phyloP scores from a whole-genome alignment of 2,888 invertebrate genomes.

The Bombylius major region DNA sequence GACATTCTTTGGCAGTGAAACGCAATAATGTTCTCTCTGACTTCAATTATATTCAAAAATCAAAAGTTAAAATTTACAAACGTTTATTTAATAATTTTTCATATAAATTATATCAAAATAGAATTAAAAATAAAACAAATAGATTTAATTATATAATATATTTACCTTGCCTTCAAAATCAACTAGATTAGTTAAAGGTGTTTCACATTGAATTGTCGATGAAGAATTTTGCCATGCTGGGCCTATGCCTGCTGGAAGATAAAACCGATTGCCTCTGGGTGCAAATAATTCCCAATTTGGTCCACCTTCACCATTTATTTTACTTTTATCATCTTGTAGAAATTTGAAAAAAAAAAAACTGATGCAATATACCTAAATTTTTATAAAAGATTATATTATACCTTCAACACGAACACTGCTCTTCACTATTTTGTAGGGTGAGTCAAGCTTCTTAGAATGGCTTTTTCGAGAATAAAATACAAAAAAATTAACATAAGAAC shows the following conservation, averaged over 20 bases:
- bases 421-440: constrained; percentile 1
- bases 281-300: constrained; percentile 56
- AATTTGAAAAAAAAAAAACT: background rate
- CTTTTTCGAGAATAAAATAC: background rate
- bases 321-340: constrained; percentile 23
- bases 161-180: constrained; percentile 24
- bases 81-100: no score
- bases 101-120: no score
- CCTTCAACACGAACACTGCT: background rate
- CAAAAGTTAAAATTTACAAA: background rate
- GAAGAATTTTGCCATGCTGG: constrained; percentile 53
- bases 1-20: constrained; percentile 48
- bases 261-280: constrained; percentile 52
- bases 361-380: no score
- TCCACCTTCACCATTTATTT: constrained; percentile 27
- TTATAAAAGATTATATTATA: background rate
- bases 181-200: constrained; percentile 22
- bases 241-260: constrained; percentile 54
- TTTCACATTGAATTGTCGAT: constrained; percentile 36
- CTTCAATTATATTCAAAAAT: background rate
- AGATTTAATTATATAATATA: no score
- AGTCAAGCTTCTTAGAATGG: background rate
- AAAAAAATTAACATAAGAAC: background rate
- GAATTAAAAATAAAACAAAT: no score
- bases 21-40: constrained; percentile 35